These are phyloP conservation scores for Sylvilagus floridanus DNA, from an alignment of 2,797 vertebrate species.

Conservation along the genomic window DNA sequence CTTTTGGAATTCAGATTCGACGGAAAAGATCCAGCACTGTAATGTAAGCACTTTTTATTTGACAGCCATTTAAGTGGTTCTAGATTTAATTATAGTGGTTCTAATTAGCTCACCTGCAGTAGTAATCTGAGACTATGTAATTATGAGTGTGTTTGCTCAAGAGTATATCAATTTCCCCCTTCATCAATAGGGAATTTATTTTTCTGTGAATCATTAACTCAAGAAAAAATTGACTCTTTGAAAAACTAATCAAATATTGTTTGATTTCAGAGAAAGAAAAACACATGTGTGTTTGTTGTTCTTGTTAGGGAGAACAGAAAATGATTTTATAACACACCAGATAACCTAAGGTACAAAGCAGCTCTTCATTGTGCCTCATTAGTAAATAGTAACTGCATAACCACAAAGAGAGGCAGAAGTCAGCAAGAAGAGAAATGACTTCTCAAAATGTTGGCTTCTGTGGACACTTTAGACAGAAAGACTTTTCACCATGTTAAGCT, in stretches of 20 bases:
- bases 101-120: neutral
- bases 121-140: neutral
- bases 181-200: neutral
- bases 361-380: neutral
- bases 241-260: neutral
- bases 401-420: neutral
- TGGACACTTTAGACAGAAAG: neutral
- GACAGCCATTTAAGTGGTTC: neutral
- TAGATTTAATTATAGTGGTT: neutral
- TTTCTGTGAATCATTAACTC: neutral
- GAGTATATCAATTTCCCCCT: neutral
- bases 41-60: slow-evolving; percentile 88
- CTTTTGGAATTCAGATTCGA: slow-evolving; percentile 92
- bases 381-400: neutral
- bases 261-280: slow-evolving; percentile 51
- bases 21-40: slow-evolving; percentile 89
- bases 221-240: slow-evolving; percentile 7
- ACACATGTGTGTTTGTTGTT: neutral
- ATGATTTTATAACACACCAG: neutral
- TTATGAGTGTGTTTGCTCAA: neutral
- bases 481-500: neutral
- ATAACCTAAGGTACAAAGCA: neutral
- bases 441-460: neutral
- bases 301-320: slow-evolving; percentile 5
- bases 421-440: neutral